Base-by-base conservation (phyloP, 2,888 invertebrate genomes). In the Pseudococcus longispinus region DNA sequence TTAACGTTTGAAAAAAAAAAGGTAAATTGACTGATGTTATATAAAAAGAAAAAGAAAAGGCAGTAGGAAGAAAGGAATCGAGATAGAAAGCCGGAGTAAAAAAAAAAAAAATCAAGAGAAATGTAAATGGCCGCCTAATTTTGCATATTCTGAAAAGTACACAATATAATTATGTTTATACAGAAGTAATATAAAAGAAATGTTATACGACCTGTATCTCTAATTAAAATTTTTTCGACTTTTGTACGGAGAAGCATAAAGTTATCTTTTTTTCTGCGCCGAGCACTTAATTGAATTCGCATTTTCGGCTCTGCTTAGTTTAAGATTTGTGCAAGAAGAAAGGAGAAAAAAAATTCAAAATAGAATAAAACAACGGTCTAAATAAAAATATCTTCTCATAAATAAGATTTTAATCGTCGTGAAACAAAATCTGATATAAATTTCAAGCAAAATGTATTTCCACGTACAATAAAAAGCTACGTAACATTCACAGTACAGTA, bases 391-490 rank as follows among this genome's bases (percentile, higher is more conserved):
- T 42, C 42, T 42, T 20, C 42, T 80, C 42, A 42, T 80, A 42
- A 80, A 42, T 80, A 80, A 80, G 77, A 80, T 42, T 80, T 80
- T 80, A 80, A 80, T 80, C 42, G 77, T 80, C 11, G 37, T 80
- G n/a, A 51, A 83, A 83, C 55, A 55, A 83, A 83, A 29, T 55
- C 51, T 46, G 55, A 29, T 55, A 83, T 42, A 84, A 65, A 37
- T 84, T 84, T 23, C 55, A 84, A 84, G 84, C 84, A 42, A 84
- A 84, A 84, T 65, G 55, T 84, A 84, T 84, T 84, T 84, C 20
- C 65, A 84, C 60, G 65, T 84, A 84, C 65, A 84, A 84, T 84
- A 65, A 83, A 83, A 65, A 65, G 70, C 84, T 84, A 65, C 84
- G 37, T 23, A 55, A 84, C 42, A 84, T 84, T 84, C 55, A 37